Evolutionary conservation across 2,113 vertebrate species (phyloP).

Genomic region (Pongo abelii): DNA sequence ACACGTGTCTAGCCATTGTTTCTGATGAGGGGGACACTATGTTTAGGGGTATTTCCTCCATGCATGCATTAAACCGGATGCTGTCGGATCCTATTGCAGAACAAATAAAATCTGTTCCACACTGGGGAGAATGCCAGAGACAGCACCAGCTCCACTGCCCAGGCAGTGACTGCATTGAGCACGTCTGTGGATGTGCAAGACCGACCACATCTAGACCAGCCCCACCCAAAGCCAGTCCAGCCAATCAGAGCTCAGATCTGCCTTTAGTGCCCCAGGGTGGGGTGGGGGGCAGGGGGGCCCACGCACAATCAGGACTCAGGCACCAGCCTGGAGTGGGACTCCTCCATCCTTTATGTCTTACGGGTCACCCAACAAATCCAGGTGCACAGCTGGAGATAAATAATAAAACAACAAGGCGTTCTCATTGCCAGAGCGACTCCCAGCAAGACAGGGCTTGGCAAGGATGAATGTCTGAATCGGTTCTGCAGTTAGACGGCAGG

Average conservation of each 20-base stretch:
- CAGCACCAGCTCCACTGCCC: not conserved
- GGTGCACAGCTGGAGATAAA: not conserved
- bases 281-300: too few relatives aligned
- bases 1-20: not conserved
- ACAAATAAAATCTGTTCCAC: not conserved
- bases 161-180: not conserved
- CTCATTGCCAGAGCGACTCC: not conserved
- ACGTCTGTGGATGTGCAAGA: accelerated
- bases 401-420: not conserved
- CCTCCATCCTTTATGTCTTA: too few relatives aligned
- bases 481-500: not conserved
- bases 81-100: not conserved
- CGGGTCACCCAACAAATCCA: not conserved
- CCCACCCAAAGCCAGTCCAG: not conserved
- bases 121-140: not conserved
- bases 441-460: not conserved
- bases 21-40: too few relatives aligned
- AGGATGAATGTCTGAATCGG: not conserved
- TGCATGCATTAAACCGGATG: accelerated
- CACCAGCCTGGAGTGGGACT: not conserved
- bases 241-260: not conserved
- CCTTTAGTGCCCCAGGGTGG: not conserved
- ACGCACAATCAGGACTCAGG: not conserved
- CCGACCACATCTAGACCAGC: accelerated
- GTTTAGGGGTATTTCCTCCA: not conserved